Base-by-base conservation (phyloP, 2,797 vertebrate genomes). In the Cossypha niveicapilla region DNA sequence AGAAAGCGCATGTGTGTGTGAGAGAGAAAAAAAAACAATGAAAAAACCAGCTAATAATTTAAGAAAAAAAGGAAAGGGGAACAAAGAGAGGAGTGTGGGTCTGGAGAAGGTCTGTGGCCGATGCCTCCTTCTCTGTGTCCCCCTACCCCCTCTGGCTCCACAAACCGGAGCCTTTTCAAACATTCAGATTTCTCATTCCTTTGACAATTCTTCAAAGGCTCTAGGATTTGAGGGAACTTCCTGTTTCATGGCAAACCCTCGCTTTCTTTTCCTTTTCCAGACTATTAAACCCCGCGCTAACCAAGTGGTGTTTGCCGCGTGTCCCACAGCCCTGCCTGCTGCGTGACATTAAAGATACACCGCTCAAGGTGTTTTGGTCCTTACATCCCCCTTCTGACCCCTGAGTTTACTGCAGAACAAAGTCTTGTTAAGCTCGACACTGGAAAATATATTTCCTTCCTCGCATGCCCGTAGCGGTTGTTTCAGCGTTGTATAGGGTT, bases 161-260 rank as follows among this genome's bases (percentile, higher is more conserved):
- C 71, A 87, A 17, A 51, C 35, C 19, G 0, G 53, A 85, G 85
- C 39, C 58, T 70, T 92, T 94, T 91, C 90, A 92, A 94, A 83
- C 76, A 71, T 54, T 61, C 86, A 87, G 90, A 28, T 87, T 58
- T 92, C 86, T 93, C 93, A 83, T 93, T 96, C 93, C 93, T 95
- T 90, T 94, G 88, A 95, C 95, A 91, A 77, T 79, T 94, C 93
- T 95, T 95, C 91, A 96, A 94, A 96, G 93, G 79, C 87, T 82
- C 54, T 70, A 80, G 74, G 89, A 88, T 90, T 86, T 7, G 10
- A 94, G 66, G 84, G 82, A 88, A 81, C 94, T 96, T 95, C 94
- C 94, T 95, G 94, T 92, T 95, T 91, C 86, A 93, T 95, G 9
- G 0, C 85, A 89, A 92, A 77, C 53, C 79, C 37, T 90, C 1